phyloP scores from a whole-genome alignment of 2,888 invertebrate species.

The Leucoma salicis region DNA sequence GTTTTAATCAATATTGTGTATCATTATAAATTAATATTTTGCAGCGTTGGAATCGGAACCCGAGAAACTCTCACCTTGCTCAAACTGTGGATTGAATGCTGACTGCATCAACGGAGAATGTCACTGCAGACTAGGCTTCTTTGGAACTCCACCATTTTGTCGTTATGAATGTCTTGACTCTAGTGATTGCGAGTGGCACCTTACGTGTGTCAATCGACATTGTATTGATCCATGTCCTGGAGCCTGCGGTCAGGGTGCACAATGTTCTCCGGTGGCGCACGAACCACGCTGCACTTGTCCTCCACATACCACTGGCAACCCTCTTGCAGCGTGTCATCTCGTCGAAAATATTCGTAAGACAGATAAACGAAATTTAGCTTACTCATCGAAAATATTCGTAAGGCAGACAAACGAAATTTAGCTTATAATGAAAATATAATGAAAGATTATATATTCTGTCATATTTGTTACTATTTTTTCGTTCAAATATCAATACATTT shows the following conservation, averaged over 20 bases:
- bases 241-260: slow-evolving; percentile 87
- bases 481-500: slow-evolving; percentile 18
- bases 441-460: neutral
- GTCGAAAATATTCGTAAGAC: slow-evolving; percentile 76
- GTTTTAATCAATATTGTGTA: neutral
- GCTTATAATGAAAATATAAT: slow-evolving; percentile 39
- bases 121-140: slow-evolving; percentile 84
- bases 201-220: slow-evolving; percentile 86
- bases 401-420: slow-evolving; percentile 69
- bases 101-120: slow-evolving; percentile 87
- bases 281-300: slow-evolving; percentile 87
- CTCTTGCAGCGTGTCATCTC: slow-evolving; percentile 85
- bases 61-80: slow-evolving; percentile 80
- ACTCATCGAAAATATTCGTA: slow-evolving; percentile 73
- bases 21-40: slow-evolving; percentile 19
- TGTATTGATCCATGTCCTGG: slow-evolving; percentile 89
- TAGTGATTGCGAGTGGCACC: slow-evolving; percentile 86
- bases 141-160: slow-evolving; percentile 89
- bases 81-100: slow-evolving; percentile 89
- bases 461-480: no score
- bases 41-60: slow-evolving; percentile 54
- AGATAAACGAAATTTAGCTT: slow-evolving; percentile 69
- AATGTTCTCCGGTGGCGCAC: slow-evolving; percentile 87
- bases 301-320: slow-evolving; percentile 86
- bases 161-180: slow-evolving; percentile 87